phyloP scores from a whole-genome alignment of 2,888 invertebrate genomes.

The Hypomecis punctinalis region DNA sequence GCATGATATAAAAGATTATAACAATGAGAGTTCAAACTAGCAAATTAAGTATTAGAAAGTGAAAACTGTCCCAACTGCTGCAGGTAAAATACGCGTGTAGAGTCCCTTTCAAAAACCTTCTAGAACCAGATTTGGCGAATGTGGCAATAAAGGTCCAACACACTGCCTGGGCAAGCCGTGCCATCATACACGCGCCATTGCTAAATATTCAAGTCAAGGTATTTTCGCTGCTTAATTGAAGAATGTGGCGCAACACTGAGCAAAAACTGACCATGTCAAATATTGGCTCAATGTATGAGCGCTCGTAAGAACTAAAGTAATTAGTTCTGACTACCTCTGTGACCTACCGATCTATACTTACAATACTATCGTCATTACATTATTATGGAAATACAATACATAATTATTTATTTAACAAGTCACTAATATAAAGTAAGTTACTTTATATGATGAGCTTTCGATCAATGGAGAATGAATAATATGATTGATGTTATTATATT shows the following conservation, averaged over 20 bases:
- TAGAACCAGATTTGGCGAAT: constrained; percentile 34
- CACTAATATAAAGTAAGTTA: no score
- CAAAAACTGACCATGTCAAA: constrained; percentile 30
- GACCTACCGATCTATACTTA: constrained; percentile 32
- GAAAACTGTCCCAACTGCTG: not conserved
- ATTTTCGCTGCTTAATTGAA: constrained; percentile 30
- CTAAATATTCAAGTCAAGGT: constrained; percentile 41
- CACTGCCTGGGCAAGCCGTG: constrained; percentile 17
- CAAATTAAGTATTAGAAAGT: not conserved
- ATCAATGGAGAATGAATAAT: no score
- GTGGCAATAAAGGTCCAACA: constrained; percentile 27
- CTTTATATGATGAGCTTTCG: no score
- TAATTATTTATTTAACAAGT: not conserved
- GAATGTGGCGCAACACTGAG: constrained; percentile 22
- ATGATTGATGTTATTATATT: no score
- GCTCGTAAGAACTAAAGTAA: constrained; percentile 18
- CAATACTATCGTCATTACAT: not conserved
- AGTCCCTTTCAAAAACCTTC: constrained; percentile 35
- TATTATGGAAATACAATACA: not conserved
- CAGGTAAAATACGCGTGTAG: constrained; percentile 7
- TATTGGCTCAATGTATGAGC: constrained; percentile 16
- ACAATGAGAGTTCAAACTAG: no score
- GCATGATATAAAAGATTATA: no score
- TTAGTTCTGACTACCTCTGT: not conserved
- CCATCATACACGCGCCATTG: constrained; percentile 29